These are phyloP conservation scores for Drosophila pegasa DNA, from an alignment of 2,888 invertebrate genomes.

Conservation along the genomic window DNA sequence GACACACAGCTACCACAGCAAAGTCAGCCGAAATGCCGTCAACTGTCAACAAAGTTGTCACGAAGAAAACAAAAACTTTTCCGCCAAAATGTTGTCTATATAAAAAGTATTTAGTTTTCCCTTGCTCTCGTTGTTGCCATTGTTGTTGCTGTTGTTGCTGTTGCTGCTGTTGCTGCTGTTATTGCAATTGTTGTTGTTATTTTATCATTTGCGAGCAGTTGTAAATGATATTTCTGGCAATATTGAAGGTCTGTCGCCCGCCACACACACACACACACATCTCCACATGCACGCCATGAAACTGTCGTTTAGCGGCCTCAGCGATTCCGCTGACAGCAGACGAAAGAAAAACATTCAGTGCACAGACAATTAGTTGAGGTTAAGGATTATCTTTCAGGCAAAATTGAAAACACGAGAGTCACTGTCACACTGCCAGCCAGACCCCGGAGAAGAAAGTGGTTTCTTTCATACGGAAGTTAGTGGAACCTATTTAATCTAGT, in stretches of 20 bases:
- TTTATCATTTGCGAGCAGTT: slow-evolving; percentile 13
- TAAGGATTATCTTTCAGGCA: neutral
- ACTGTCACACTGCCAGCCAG: neutral
- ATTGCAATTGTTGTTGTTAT: slow-evolving; percentile 6
- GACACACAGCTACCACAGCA: slow-evolving; percentile 20
- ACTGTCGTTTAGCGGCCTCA: slow-evolving; percentile 12
- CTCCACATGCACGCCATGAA: slow-evolving; percentile 9
- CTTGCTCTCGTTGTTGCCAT: neutral
- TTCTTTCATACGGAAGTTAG: too few relatives aligned
- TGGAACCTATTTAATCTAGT: neutral
- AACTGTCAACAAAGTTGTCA: slow-evolving; percentile 49
- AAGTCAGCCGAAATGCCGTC: slow-evolving; percentile 34
- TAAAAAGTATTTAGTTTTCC: slow-evolving; percentile 27
- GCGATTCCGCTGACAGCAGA: slow-evolving; percentile 10
- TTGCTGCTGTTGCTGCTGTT: neutral
- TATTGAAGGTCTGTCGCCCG: slow-evolving; percentile 1
- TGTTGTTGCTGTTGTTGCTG: slow-evolving; percentile 1
- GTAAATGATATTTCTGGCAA: slow-evolving; percentile 21
- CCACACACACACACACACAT: slow-evolving; percentile 7
- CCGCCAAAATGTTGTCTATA: slow-evolving; percentile 33
- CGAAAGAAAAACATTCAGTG: neutral
- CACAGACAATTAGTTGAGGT: neutral
- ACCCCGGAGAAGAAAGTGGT: neutral
- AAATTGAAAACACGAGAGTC: neutral
- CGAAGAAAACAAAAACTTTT: slow-evolving; percentile 36